These are phyloP conservation scores for Cryptops parisi DNA, from an alignment of 2,888 invertebrate species.

Conservation along the genomic window DNA sequence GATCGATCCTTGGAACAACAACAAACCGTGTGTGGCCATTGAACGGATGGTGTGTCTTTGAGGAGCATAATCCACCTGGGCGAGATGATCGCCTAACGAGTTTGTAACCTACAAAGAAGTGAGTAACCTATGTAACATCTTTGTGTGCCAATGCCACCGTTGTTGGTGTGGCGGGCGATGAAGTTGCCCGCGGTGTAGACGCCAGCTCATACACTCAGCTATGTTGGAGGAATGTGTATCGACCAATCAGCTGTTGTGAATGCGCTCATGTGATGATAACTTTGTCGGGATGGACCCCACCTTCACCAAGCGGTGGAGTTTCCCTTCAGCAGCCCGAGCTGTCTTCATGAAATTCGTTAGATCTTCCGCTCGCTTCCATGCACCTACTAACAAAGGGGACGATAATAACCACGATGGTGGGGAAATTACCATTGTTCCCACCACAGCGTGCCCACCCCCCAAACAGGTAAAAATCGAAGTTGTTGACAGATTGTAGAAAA, in stretches of 20 bases:
- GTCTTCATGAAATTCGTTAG: not conserved
- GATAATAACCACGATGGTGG: no score
- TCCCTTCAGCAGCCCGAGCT: constrained; percentile 6
- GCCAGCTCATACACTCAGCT: not conserved
- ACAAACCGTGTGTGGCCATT: no score
- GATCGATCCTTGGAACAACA: no score
- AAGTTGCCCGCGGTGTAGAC: no score
- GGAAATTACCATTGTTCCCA: no score
- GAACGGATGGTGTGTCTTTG: no score
- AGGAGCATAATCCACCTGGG: no score
- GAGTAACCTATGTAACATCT: not conserved
- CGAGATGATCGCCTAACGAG: no score
- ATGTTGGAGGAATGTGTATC: no score
- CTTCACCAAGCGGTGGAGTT: constrained; percentile 9
- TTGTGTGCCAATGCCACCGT: not conserved
- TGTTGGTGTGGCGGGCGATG: not conserved
- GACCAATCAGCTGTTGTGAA: not conserved
- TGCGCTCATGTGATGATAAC: not conserved
- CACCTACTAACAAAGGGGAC: not conserved
- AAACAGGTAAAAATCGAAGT: no score
- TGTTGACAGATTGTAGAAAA: no score
- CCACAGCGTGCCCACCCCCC: no score
- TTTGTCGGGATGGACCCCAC: constrained; percentile 7
- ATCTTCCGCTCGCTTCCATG: not conserved
- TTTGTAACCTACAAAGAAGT: not conserved